phyloP scores from a whole-genome alignment of 1,140 invertebrate genomes.

The Cydia pomonella region DNA sequence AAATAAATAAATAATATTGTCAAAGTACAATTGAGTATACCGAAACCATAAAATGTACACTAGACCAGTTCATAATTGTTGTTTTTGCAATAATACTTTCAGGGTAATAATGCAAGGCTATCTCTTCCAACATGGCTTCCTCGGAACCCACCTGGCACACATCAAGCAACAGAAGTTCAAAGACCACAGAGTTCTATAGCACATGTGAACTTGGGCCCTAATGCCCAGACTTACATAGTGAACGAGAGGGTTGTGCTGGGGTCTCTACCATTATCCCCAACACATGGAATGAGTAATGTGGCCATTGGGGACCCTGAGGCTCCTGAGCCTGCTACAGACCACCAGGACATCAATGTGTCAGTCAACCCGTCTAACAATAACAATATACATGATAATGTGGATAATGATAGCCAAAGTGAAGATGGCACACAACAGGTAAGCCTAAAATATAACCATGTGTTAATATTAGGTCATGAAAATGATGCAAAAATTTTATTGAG shows the following conservation, averaged over 20 bases:
- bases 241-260: conserved; percentile 57
- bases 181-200: conserved; percentile 73
- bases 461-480: no score
- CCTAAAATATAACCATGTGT: background rate
- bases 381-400: conserved; percentile 72
- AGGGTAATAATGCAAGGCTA: conserved; percentile 71
- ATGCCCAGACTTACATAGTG: conserved; percentile 62
- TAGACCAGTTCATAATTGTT: background rate
- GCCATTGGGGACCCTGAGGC: conserved; percentile 40
- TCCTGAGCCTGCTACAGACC: conserved; percentile 40
- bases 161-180: conserved; percentile 55
- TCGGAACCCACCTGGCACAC: conserved; percentile 61
- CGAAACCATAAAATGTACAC: no score
- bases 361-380: conserved; percentile 74
- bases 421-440: conserved; percentile 71
- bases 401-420: conserved; percentile 75
- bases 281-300: conserved; percentile 55
- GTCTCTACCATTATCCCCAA: conserved; percentile 46
- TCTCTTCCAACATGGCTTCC: conserved; percentile 74
- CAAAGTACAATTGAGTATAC: no score
- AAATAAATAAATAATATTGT: no score
- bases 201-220: conserved; percentile 66
- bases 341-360: conserved; percentile 64
- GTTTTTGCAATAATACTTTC: conserved; percentile 31
- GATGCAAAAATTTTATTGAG: no score